Base-by-base conservation (phyloP, 2,113 vertebrate genomes). In the Seriola aureovittata region DNA sequence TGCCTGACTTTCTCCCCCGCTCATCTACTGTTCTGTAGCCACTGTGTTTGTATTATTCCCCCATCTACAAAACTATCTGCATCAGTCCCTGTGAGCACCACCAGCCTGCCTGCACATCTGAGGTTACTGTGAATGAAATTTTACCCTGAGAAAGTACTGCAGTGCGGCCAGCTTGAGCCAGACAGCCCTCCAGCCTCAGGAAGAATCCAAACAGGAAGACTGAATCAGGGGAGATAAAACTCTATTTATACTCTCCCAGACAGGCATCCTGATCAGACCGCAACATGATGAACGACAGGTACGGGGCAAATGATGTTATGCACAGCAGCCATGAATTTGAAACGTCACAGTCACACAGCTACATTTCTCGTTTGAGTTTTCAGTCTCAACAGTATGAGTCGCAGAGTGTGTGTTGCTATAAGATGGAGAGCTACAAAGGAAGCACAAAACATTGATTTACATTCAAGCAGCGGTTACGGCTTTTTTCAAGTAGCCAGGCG, bases 171-270 rank as follows among this genome's bases (percentile, higher is more conserved):
- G 50, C 54, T 63, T 44, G 85, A 71, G 81, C 44, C 73, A 77
- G 65, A 70, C 69, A 48, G 46, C 13, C 32, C 69, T 70, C 38
- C 9, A 52, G 46, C 74, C 71, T 65, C 52, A 13, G 58, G 76
- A 72, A n/a, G 32, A 48, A 42, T 44, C 48, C 70, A 81, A 83
- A 87, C 88, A 92, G 86, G 85, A 85, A 88, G 68, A 75, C 66
- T 63, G 68, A 81, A 52, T 82, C 25, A 62, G 21, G 10, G 59
- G 42, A 87, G 85, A 92, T 90, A 84, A 85, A 88, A 76, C 29
- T 83, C 63, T 82, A 71, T 74, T 84, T 77, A 81, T 67, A 84
- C 17, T 50, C 57, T 36, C 36, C 32, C 44, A 44, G 48, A 8
- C 36, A 65, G 29, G 72, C 66, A 71, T 64, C 75, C 75, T 58